Base-by-base conservation (phyloP, 2,113 vertebrate genomes). In the Clarias gariepinus region DNA sequence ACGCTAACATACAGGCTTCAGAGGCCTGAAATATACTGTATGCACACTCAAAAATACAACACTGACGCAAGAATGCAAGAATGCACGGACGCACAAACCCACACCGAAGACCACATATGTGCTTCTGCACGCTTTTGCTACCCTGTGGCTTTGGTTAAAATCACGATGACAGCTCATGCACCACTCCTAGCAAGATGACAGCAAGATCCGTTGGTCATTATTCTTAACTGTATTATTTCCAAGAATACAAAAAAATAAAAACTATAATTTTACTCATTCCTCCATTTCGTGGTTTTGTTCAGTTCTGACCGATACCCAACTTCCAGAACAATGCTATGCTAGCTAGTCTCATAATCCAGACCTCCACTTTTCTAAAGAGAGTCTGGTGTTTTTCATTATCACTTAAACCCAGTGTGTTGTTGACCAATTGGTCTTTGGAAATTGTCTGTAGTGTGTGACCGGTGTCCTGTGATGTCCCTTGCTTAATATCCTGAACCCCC, bases 201-300 rank as follows among this genome's bases (percentile, higher is more conserved):
- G 33, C 80, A 85, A 61, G 90, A 92, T 91, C 90, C 88, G 8
- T 57, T 87, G 89, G 85, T 85, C 87, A 91, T 88, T 91, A 91
- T 88, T 91, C 81, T 76, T 76, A 78, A 90, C 90, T 41, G 89
- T 90, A 88, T 91, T 58, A 73, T 89, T 89, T 2, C 57, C 19
- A 12, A 23, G 76, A 79, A 16, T 79, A 89, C 83, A 74, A 58
- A 85, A 81, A 63, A 53, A n/a, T n/a, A n/a, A 91, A 90, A 89
- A 89, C 89, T 82, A 87, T 33, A 88, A 79, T 84, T 64, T 30
- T 47, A 77, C 33, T 78, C 74, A 87, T 82, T 87, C 84, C 86
- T 57, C 88, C 7, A 19, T 19, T 69, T 13, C n/a, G 28, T 0
- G 16, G 66, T 69, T 73, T n/a, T 25, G 36, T 23, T 74, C 36